Evolutionary conservation across 1,140 invertebrate genomes (phyloP).

Genomic region (Caenorhabditis brenneri): DNA sequence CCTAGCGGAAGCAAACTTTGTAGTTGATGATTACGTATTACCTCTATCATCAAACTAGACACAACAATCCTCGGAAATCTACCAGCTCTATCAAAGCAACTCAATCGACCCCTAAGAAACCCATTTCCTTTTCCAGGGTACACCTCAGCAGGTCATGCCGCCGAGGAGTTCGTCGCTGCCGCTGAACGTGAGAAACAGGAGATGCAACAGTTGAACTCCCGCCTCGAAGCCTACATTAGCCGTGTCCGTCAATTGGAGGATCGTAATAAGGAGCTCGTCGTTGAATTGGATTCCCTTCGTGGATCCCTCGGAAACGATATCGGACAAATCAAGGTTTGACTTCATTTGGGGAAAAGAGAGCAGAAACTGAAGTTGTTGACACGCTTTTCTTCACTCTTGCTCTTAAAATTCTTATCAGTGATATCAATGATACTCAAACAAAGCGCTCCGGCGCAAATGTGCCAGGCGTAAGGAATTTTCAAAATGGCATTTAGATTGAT

Average conservation of each 20-base stretch:
- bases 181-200: slow-evolving; percentile 21
- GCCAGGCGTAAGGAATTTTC: slow-evolving; percentile 23
- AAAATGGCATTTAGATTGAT: slow-evolving; percentile 2
- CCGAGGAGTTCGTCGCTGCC: slow-evolving; percentile 16
- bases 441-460: slow-evolving; percentile 23
- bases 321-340: slow-evolving; percentile 22
- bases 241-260: slow-evolving; percentile 24
- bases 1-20: too few species aligned
- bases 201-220: slow-evolving; percentile 34
- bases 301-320: slow-evolving; percentile 38
- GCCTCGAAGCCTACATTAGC: slow-evolving; percentile 8
- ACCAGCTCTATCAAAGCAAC: too few species aligned
- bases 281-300: slow-evolving; percentile 20
- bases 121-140: neutral
- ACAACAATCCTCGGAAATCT: too few species aligned
- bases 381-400: too few species aligned
- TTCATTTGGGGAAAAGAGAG: neutral
- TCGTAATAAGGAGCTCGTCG: slow-evolving; percentile 26
- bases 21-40: too few species aligned
- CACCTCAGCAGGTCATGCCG: slow-evolving; percentile 5
- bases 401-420: slow-evolving; percentile 19
- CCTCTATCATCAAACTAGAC: too few species aligned
- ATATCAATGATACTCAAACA: slow-evolving; percentile 25
- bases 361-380: slow-evolving; percentile 23
- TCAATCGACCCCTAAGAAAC: too few species aligned